A percentile compares a stretch with the other conserved stretches of the same genome.
These are phyloP conservation scores for Spheniscus humboldti DNA, from an alignment of 2,797 vertebrate genomes.

Conservation along the genomic window DNA sequence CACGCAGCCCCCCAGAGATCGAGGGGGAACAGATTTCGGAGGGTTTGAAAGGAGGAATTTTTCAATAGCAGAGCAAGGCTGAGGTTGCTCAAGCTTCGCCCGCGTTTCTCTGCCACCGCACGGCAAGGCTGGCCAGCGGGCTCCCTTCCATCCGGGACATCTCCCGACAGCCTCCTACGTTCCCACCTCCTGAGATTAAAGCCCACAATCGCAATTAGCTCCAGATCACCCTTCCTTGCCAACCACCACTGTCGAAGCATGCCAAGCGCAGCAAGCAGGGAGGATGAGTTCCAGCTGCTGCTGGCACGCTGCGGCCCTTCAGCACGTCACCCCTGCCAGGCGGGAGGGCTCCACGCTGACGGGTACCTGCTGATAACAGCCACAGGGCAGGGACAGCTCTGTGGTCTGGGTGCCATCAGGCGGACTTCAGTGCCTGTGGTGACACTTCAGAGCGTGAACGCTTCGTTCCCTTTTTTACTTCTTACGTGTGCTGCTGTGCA, in stretches of 20 bases:
- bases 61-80: background rate
- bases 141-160: background rate
- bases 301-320: rapidly evolving
- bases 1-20: rapidly evolving
- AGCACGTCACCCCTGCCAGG: background rate
- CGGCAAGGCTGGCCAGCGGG: background rate
- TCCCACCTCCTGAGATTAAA: background rate
- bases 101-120: rapidly evolving
- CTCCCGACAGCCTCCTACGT: background rate
- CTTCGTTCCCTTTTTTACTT: background rate
- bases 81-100: background rate
- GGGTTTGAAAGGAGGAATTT: background rate
- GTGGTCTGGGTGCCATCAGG: background rate
- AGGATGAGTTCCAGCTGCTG: background rate
- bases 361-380: rapidly evolving
- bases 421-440: background rate
- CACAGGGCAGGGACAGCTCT: background rate
- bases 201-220: background rate
- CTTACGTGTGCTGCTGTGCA: background rate
- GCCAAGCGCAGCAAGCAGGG: background rate
- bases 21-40: background rate
- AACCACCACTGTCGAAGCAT: rapidly evolving
- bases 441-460: background rate
- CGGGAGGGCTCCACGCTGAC: rapidly evolving
- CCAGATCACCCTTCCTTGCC: background rate